Evolutionary conservation across 2,888 invertebrate genomes (phyloP), one percentile per base, ranked within the genome.

Genomic region (Cheilosia soror): DNA sequence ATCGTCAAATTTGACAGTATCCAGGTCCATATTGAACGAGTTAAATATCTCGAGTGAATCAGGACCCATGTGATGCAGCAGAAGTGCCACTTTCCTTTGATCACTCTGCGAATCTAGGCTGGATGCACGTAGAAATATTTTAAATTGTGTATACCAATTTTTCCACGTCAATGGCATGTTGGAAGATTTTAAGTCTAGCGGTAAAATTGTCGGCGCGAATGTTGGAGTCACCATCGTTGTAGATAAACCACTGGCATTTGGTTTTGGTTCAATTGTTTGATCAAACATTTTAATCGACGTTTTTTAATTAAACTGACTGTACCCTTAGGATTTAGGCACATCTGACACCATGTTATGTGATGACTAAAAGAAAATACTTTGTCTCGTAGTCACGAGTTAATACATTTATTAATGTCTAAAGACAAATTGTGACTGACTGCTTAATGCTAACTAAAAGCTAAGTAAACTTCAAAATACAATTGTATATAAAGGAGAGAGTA

Each of bases 61-160:
- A 42, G 69, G 47, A 55, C 79, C 65, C 49, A 69, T 72, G 40
- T 76, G 53, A 60, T 65, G 57, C 51, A 71, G 57, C 49, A 87
- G 82, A 58, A 79, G 55, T 60, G 75, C 76, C 40, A 63, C 63
- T 4, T 81, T 78, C 72, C 58, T 44, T 37, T 62, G n/a, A 63
- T 82, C 69, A 27, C 44, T 25, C 33, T 42, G 44, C 44, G 53
- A 53, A 53, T 66, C 53, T 20, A 53, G 49, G 15, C 53, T 42
- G 27, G 53, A 66, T 33, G 40, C 66, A 42, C 53, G 51, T 42
- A 53, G 53, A 47, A 27, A 62, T 47, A 62, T 62, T 47, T 47
- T 44, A n/a, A 63, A 63, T 5, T 60, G 60, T 42, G 49, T 15
- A 51, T 65, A 37, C 47, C 63, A 63, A 33, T 31, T 31, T 49